Evolutionary conservation across 2,888 invertebrate genomes (phyloP).

Genomic region (Dioctria linearis): DNA sequence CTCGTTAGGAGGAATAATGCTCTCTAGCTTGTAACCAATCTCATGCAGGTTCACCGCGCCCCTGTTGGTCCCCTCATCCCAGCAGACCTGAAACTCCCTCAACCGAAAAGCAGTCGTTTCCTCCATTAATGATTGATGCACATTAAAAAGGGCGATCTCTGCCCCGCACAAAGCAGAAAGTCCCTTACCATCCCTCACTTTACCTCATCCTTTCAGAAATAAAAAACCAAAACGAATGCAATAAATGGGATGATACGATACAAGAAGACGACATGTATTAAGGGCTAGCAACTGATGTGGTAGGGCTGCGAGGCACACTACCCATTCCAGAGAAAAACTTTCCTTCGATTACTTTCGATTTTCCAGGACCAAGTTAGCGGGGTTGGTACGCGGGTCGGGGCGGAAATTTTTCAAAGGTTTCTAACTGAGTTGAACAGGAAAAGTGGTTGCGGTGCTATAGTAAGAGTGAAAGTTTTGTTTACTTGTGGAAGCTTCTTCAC

Average conservation of each 20-base stretch:
- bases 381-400: not conserved
- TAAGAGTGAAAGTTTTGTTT: slow-evolving; percentile 21
- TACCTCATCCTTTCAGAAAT: not conserved
- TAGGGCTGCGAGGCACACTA: not conserved
- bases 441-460: not conserved
- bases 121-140: slow-evolving; percentile 48
- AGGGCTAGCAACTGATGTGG: not conserved
- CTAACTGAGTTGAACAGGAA: not conserved
- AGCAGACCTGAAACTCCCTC: not conserved
- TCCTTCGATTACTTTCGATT: slow-evolving; percentile 45
- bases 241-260: slow-evolving; percentile 20
- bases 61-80: not conserved
- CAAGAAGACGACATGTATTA: not conserved
- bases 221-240: slow-evolving; percentile 1
- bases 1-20: slow-evolving; percentile 19
- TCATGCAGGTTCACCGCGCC: slow-evolving; percentile 14
- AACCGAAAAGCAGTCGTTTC: not conserved
- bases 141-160: slow-evolving; percentile 25
- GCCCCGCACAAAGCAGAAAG: not conserved
- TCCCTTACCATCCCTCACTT: not conserved
- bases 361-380: not conserved
- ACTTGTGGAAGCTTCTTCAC: not conserved
- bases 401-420: not conserved
- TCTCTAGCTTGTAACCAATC: slow-evolving; percentile 33
- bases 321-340: slow-evolving; percentile 1